Conservation (phyloP, 1,140 invertebrate species). For the Camponotus vicinus region DNA sequence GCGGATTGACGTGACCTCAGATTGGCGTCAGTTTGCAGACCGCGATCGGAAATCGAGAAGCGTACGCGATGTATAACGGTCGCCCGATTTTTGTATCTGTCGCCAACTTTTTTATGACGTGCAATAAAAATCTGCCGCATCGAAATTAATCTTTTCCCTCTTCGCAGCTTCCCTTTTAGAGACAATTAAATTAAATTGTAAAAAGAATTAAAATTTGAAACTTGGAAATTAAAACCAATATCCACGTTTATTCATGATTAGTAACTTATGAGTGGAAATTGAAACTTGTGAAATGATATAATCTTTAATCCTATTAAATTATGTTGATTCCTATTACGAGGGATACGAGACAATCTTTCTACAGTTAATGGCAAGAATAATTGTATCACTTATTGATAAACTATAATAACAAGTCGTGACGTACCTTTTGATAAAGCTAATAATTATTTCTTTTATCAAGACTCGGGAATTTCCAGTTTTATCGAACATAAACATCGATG, state of each 20-base stretch:
- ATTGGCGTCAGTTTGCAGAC: slow-evolving; percentile 26
- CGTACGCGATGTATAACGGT: background rate
- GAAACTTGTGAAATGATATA: background rate
- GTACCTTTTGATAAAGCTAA: background rate
- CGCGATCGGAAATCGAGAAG: slow-evolving; percentile 47
- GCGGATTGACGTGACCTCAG: slow-evolving; percentile 43
- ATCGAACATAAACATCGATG: background rate
- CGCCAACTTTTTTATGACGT: background rate
- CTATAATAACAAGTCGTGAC: slow-evolving; percentile 10
- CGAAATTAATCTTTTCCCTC: background rate
- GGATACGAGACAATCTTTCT: background rate
- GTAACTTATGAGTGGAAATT: background rate
- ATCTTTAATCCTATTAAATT: background rate
- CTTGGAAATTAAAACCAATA: background rate
- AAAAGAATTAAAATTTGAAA: too few species aligned
- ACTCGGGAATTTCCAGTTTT: background rate
- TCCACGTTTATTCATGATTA: background rate
- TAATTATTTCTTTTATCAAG: background rate
- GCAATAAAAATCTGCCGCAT: background rate
- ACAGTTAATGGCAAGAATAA: background rate
- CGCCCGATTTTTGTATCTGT: background rate
- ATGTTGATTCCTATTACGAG: background rate
- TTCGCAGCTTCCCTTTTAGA: background rate
- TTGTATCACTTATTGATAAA: background rate
- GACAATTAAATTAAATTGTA: background rate